phyloP scores from a whole-genome alignment of 2,888 invertebrate species.

The Chelonus formosanus region DNA sequence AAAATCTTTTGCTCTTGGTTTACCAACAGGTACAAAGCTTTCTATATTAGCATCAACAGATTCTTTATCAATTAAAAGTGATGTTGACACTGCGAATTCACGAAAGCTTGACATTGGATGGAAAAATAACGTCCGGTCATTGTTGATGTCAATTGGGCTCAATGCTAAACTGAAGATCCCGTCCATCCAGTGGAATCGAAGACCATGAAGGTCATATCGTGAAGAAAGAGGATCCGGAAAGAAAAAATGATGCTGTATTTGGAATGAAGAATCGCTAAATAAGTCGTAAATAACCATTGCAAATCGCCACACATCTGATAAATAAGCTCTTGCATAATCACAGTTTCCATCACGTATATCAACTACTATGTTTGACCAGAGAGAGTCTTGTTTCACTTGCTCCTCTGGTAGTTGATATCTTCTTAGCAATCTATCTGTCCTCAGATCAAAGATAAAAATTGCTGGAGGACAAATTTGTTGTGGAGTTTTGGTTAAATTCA shows the following conservation, averaged over 20 bases:
- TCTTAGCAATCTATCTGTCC: conserved; percentile 71
- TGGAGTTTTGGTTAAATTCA: conserved; percentile 72
- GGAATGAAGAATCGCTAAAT: conserved; percentile 70
- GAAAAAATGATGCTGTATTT: conserved; percentile 76
- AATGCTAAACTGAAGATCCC: conserved; percentile 81
- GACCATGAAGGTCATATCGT: conserved; percentile 74
- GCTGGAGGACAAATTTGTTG: conserved; percentile 79
- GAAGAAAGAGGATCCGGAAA: conserved; percentile 79
- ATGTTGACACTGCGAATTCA: conserved; percentile 78
- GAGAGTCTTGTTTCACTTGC: conserved; percentile 73
- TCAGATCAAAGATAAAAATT: conserved; percentile 76
- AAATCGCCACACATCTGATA: conserved; percentile 77
- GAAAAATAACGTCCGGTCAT: conserved; percentile 76
- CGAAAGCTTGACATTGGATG: conserved; percentile 84
- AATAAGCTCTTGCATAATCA: conserved; percentile 73
- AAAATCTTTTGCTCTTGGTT: conserved; percentile 59
- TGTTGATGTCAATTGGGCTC: conserved; percentile 67
- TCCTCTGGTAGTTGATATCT: conserved; percentile 74
- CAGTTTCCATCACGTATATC: conserved; percentile 72
- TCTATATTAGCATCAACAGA: conserved; percentile 53
- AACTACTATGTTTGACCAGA: conserved; percentile 75
- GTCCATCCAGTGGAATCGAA: conserved; percentile 84
- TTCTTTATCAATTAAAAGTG: conserved; percentile 72
- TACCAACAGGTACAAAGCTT: conserved; percentile 58
- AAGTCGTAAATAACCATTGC: conserved; percentile 73